Evolutionary conservation across 2,113 vertebrate genomes (phyloP).

Genomic region (Heliornis fulica): DNA sequence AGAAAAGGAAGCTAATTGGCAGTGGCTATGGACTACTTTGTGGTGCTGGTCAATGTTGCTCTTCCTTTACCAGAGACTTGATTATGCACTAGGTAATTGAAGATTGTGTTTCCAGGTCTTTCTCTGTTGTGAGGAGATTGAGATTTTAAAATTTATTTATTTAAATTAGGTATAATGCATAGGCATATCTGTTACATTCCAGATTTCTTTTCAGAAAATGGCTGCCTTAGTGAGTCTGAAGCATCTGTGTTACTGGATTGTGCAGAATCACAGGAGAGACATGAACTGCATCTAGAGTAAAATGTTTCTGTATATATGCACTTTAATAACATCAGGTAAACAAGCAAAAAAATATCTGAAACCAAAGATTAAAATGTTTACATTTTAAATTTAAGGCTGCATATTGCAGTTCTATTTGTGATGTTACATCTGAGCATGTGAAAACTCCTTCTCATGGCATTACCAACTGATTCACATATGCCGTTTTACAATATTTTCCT

Average conservation of each 20-base stretch:
- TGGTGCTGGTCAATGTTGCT: not conserved
- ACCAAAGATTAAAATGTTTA: not conserved
- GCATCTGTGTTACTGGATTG: not conserved
- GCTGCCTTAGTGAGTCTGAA: not conserved
- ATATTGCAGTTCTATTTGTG: not conserved
- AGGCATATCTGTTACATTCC: not conserved
- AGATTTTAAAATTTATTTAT: not conserved
- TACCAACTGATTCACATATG: not conserved
- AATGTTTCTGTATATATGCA: not conserved
- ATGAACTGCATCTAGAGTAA: not conserved
- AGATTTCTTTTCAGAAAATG: not conserved
- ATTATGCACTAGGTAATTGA: accelerated
- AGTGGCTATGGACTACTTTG: not conserved
- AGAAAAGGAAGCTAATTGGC: not conserved
- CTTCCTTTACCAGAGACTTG: not conserved
- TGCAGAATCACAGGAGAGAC: not conserved
- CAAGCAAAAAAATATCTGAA: not conserved
- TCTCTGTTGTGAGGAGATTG: not conserved
- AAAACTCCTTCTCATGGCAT: not conserved
- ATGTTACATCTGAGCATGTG: not conserved
- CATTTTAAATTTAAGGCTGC: not conserved
- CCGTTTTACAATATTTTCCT: not conserved
- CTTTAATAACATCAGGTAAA: not conserved
- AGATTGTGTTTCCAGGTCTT: not conserved
- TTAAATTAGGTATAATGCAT: not conserved